These are phyloP conservation scores for Cistogaster globosa DNA, from an alignment of 2,888 invertebrate species.

Conservation along the genomic window DNA sequence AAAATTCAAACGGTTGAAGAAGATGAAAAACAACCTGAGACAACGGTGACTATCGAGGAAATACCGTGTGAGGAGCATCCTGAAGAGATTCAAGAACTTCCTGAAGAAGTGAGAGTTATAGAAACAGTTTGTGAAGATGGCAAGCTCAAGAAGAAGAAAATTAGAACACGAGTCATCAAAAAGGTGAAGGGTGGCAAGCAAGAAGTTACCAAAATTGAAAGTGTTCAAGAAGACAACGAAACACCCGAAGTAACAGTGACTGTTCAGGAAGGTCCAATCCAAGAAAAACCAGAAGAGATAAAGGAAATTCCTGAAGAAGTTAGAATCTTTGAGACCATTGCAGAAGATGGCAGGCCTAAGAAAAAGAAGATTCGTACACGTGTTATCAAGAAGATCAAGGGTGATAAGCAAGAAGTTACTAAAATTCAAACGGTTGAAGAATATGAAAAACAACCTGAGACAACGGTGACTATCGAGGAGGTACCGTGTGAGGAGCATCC, in stretches of 20 bases:
- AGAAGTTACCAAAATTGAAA: constrained; percentile 35
- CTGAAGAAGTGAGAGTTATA: constrained; percentile 15
- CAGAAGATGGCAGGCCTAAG: constrained; percentile 3
- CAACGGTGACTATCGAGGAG: constrained; percentile 31
- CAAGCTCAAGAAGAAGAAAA: constrained; percentile 15
- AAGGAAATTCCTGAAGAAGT: constrained; percentile 18
- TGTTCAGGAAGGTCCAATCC: constrained; percentile 2
- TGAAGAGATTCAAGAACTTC: background rate
- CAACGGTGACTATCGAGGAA: constrained; percentile 22
- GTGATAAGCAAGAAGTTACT: constrained; percentile 27
- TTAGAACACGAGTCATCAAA: constrained; percentile 24
- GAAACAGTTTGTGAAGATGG: constrained; percentile 17
- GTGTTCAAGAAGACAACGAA: constrained; percentile 29
- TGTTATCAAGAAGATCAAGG: constrained; percentile 23
- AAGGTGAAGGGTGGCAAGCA: constrained; percentile 29
- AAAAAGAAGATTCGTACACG: constrained; percentile 31
- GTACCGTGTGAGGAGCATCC: background rate
- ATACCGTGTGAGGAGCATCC: background rate
- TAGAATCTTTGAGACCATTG: background rate
- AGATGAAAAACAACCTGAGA: constrained; percentile 26
- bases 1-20: constrained; percentile 34
- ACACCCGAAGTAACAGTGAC: constrained; percentile 27
- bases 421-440: constrained; percentile 40
- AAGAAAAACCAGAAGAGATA: background rate
- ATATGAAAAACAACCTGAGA: constrained; percentile 29